Base-by-base conservation (phyloP, 2,113 vertebrate species). In the Coryphaenoides rupestris region DNA sequence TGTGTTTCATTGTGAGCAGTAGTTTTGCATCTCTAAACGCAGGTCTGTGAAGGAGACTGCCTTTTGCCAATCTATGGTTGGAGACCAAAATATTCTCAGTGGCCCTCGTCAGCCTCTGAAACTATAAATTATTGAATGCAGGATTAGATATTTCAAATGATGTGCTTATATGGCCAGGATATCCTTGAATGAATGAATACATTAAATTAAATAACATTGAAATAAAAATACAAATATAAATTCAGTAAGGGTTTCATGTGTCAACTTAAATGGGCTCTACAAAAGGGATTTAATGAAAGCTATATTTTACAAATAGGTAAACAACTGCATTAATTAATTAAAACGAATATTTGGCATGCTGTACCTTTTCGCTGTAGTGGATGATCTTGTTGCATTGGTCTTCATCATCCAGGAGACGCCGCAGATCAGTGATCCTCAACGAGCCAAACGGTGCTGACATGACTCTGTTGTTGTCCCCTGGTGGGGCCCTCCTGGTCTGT, bases 331-430 rank as follows among this genome's bases (percentile, higher is more conserved):
- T n/a, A n/a, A 33, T 4, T 4, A 5, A 40, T 40, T 7, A 40
- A 40, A 9, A 40, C 1, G 1, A 40, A 40, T 40, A 12, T 12
- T 40, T 40, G n/a, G 19, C 19, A 16, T 5, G n/a, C 19, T 21
- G 2, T 54, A 85, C 86, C 84, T 84, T 86, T 14, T 72, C 64
- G 21, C 65, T 78, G 54, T 67, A n/a, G 3, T 60, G 72, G 63
- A 81, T 22, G 4, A 72, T 77, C 17, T 56, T 58, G 14, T 33
- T 65, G 0, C 87, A 65, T 52, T 60, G 70, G 33, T 81, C 77
- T 3, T 87, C 85, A n/a, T 86, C 78, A 2, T 80, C 61, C 63
- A 88, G 63, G 55, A 87, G 70, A 46, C 79, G 74, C 10, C 75
- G 63, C 58, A 88, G 66, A 23, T 86, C 77, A 55, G 14, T 49